phyloP scores from a whole-genome alignment of 2,797 vertebrate species.

The Aeoliscus strigatus region DNA sequence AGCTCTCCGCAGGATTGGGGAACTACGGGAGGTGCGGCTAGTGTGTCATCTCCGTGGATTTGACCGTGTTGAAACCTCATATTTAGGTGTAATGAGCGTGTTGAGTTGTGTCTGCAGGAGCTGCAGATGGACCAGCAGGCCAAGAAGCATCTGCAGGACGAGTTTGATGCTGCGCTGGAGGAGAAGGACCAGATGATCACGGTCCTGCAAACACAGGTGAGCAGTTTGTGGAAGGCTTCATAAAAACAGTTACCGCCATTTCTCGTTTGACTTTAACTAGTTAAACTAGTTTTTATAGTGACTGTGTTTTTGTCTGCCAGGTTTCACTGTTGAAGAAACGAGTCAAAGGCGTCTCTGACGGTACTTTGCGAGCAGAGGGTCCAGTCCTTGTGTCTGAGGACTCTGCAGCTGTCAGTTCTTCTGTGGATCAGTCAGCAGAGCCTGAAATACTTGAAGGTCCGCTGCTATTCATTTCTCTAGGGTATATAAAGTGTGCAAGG shows the following conservation, averaged over 20 bases:
- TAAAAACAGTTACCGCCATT: no score
- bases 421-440: constrained; percentile 66
- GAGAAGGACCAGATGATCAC: constrained; percentile 97
- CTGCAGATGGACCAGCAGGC: constrained; percentile 98
- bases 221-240: not conserved
- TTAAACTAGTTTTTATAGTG: no score
- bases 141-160: constrained; percentile 96
- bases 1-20: constrained; percentile 91
- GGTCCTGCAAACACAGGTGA: constrained; percentile 93
- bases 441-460: constrained; percentile 56
- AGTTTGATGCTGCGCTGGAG: constrained; percentile 92
- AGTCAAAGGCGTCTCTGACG: constrained; percentile 66
- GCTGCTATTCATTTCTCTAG: not conserved
- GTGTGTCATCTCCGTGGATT: not conserved
- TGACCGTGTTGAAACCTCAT: not conserved
- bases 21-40: constrained; percentile 86
- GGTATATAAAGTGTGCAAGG: not conserved
- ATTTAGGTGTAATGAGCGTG: not conserved
- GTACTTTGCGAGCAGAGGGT: constrained; percentile 48
- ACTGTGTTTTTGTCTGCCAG: constrained; percentile 58
- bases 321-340: constrained; percentile 88
- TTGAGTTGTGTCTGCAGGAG: constrained; percentile 72
- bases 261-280: no score
- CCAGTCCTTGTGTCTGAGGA: constrained; percentile 41
- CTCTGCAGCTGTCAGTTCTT: constrained; percentile 52